Percentiles rank a stretch among this genome's conserved stretches.
These are phyloP conservation scores for Petroica traversi DNA, from an alignment of 2,113 vertebrate species.

Conservation along the genomic window DNA sequence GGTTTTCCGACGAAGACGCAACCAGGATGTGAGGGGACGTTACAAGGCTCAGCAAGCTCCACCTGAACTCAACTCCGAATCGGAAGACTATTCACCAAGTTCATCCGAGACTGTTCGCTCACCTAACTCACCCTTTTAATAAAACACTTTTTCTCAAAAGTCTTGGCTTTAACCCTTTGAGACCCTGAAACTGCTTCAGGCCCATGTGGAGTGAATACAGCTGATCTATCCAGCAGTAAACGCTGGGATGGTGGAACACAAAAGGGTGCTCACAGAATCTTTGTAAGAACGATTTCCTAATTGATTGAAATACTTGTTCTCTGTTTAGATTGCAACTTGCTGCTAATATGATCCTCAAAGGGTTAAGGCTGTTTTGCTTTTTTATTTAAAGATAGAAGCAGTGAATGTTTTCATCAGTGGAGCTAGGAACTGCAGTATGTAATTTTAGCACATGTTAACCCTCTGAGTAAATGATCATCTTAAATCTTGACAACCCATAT, in stretches of 20 bases:
- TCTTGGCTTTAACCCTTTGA: slow-evolving; percentile 82
- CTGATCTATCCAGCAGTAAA: slow-evolving; percentile 62
- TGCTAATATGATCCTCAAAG: slow-evolving; percentile 78
- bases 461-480: slow-evolving; percentile 74
- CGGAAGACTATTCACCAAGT: slow-evolving; percentile 91
- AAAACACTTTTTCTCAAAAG: slow-evolving; percentile 74
- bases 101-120: slow-evolving; percentile 93
- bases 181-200: slow-evolving; percentile 71
- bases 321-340: slow-evolving; percentile 71
- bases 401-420: slow-evolving; percentile 79
- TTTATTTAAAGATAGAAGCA: slow-evolving; percentile 75
- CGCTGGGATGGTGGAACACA: slow-evolving; percentile 48
- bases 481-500: slow-evolving; percentile 21
- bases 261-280: slow-evolving; percentile 70
- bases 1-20: slow-evolving; percentile 96
- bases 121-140: slow-evolving; percentile 93
- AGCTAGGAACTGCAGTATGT: slow-evolving; percentile 74
- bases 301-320: slow-evolving; percentile 60
- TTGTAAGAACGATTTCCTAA: slow-evolving; percentile 67
- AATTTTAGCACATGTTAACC: slow-evolving; percentile 76
- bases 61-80: slow-evolving; percentile 88
- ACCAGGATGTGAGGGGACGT: slow-evolving; percentile 88
- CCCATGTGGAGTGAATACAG: slow-evolving; percentile 64
- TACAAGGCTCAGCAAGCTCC: slow-evolving; percentile 79
- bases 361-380: slow-evolving; percentile 78